phyloP scores from a whole-genome alignment of 2,797 vertebrate genomes.

The Allobates femoralis region DNA sequence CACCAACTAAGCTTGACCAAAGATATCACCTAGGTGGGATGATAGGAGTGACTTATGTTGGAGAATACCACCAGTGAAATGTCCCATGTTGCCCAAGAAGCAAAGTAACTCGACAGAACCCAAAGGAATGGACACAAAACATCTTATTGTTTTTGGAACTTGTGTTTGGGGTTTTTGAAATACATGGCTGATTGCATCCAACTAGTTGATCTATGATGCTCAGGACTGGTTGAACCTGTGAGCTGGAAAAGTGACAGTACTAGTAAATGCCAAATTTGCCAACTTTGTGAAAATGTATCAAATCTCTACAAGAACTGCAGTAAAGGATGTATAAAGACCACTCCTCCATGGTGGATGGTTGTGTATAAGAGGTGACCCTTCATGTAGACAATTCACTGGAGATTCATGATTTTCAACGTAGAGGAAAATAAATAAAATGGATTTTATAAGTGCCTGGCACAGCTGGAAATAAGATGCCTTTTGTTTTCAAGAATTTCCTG shows the following conservation, averaged over 20 bases:
- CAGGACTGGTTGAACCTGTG: constrained; percentile 15
- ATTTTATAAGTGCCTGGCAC: constrained; percentile 54
- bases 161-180: constrained; percentile 2
- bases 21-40: constrained; percentile 44
- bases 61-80: constrained; percentile 22
- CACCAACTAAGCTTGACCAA: constrained; percentile 52
- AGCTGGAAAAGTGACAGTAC: constrained; percentile 26
- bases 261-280: constrained; percentile 50
- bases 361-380: constrained; percentile 42
- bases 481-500: constrained; percentile 46
- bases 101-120: background rate
- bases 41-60: constrained; percentile 5
- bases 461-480: constrained; percentile 49
- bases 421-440: background rate
- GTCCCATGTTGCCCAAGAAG: constrained; percentile 7
- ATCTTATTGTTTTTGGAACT: background rate
- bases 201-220: constrained; percentile 27
- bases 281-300: constrained; percentile 28
- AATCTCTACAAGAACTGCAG: constrained; percentile 14
- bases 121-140: background rate
- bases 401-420: constrained; percentile 27
- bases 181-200: background rate
- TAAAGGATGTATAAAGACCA: constrained; percentile 7
- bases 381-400: constrained; percentile 44
- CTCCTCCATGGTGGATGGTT: constrained; percentile 22